Base-by-base conservation (phyloP, 2,113 vertebrate species). In the Apus apus region DNA sequence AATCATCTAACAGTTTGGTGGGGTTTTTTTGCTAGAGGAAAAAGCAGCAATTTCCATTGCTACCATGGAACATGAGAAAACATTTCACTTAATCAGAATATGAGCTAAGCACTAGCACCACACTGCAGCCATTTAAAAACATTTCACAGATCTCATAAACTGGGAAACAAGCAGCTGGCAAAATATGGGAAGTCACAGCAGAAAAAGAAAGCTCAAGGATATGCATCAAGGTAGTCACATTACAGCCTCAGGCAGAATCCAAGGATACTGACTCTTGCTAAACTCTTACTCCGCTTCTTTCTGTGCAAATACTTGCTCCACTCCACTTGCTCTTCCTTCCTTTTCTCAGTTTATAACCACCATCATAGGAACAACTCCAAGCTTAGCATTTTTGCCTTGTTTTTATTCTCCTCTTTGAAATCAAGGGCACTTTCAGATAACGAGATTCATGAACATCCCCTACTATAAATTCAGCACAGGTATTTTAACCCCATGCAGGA, bases 351-450 rank as follows among this genome's bases (percentile, higher is more conserved):
- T 73, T 87, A 60, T 60, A 85, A 29, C 20, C 25, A 73, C 22
- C 57, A 76, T 40, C 54, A 66, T 22, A 58, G 90, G 57, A 32
- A 50, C 38, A 77, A 40, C 23, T 30, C 12, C 16, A 8, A 11
- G 48, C 36, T 74, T 85, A 1, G 23, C 15, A n/a, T 40, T 77
- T 90, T 67, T 88, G 26, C 57, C 48, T 89, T 38, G 85, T 46
- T 95, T 90, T 89, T 25, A 26, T 75, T 89, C 88, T 61, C 29
- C 54, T 61, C 65, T 88, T 66, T 48, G 56, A 86, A 86, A 91
- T 40, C 29, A 85, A 90, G 70, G 85, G 46, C 36, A 25, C 25
- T 89, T 91, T 56, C n/a, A 45, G 40, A 72, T 84, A 92, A 95
- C 1, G 1, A 92, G 76, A 92, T 90, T 87, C 89, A 75, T 62